Conservation (phyloP, 2,113 vertebrate species). For the Gnathochromis pfefferi region DNA sequence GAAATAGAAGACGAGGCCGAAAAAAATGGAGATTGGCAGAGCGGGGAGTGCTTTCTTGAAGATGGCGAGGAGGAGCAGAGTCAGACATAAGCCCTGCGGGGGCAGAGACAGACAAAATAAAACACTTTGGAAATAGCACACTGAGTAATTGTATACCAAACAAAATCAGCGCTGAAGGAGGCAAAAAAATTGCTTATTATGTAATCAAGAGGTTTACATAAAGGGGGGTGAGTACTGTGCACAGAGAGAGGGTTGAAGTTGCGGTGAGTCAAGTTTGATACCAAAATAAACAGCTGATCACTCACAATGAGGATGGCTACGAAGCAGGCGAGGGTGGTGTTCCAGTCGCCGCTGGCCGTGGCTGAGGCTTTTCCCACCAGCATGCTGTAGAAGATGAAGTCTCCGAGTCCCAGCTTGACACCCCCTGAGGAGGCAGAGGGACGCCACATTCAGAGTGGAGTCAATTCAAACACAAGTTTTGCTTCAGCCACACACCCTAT, state of each 20-base stretch:
- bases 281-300: conserved; percentile 26
- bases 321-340: conserved; percentile 96
- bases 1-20: conserved; percentile 98
- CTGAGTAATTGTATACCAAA: not conserved
- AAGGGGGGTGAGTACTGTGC: not conserved
- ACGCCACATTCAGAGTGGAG: conserved; percentile 36
- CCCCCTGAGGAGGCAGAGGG: conserved; percentile 78
- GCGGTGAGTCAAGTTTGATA: not conserved
- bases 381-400: conserved; percentile 99
- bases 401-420: conserved; percentile 93
- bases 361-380: conserved; percentile 97
- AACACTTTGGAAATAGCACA: not conserved
- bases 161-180: not conserved
- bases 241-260: not conserved
- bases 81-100: conserved; percentile 93
- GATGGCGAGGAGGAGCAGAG: conserved; percentile 93
- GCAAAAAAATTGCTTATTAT: not conserved
- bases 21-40: conserved; percentile 97
- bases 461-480: not conserved
- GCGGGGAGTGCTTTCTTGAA: conserved; percentile 98
- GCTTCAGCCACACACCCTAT: conserved; percentile 58
- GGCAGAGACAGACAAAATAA: not conserved
- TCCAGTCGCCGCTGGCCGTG: conserved; percentile 97
- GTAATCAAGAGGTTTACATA: not conserved
- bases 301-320: conserved; percentile 97